A percentile compares a stretch with the other conserved stretches of the same genome.
These are phyloP conservation scores for Campylomormyrus tamandua DNA, from an alignment of 2,113 vertebrate genomes.

Conservation along the genomic window DNA sequence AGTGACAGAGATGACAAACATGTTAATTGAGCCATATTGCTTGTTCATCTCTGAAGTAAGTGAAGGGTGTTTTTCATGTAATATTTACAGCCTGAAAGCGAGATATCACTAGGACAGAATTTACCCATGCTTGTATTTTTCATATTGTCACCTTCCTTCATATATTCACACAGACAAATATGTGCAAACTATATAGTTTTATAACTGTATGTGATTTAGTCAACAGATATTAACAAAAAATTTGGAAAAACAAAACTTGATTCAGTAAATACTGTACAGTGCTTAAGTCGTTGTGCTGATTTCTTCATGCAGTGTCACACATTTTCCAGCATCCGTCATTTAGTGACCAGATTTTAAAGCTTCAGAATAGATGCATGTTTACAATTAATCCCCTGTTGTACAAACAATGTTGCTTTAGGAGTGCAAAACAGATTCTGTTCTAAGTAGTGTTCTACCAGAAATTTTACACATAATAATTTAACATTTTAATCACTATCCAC, in stretches of 20 bases:
- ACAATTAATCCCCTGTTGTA: neutral
- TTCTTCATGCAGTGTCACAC: neutral
- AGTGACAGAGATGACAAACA: neutral
- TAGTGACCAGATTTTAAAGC: neutral
- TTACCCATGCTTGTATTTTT: neutral
- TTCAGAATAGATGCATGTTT: neutral
- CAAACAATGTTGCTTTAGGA: neutral
- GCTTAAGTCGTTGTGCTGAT: slow-evolving; percentile 9
- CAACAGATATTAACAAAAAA: neutral
- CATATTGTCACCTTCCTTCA: neutral
- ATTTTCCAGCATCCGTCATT: neutral
- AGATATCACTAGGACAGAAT: neutral
- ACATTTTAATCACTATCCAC: neutral
- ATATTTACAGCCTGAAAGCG: neutral
- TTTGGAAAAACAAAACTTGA: neutral
- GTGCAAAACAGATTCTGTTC: neutral
- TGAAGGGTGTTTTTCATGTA: neutral
- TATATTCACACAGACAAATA: neutral
- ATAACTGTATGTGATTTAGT: neutral
- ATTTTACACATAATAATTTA: neutral
- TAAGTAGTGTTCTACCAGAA: neutral
- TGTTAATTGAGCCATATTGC: neutral
- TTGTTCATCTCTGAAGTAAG: neutral
- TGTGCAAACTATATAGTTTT: neutral
- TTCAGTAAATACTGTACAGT: neutral